These are phyloP conservation scores for Perizoma affinitatum DNA, from an alignment of 2,888 invertebrate species.

Conservation along the genomic window DNA sequence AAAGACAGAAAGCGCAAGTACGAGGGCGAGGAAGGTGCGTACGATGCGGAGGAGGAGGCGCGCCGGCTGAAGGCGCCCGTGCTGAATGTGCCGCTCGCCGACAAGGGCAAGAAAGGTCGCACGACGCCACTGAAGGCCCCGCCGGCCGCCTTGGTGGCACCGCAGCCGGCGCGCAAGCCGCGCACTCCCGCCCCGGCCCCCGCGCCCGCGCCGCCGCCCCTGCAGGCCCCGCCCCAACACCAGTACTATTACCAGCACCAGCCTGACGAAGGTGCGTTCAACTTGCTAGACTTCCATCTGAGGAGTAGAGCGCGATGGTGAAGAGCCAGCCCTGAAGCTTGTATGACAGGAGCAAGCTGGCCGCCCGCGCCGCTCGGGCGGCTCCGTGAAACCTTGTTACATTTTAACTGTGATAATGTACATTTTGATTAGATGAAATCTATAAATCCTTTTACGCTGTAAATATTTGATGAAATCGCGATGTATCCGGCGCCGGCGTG, in stretches of 20 bases:
- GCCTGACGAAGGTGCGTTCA: conserved; percentile 85
- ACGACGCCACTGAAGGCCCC: conserved; percentile 61
- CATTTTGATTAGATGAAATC: conserved; percentile 81
- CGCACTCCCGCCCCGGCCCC: conserved; percentile 75
- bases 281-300: conserved; percentile 84
- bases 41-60: conserved; percentile 84
- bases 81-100: conserved; percentile 78
- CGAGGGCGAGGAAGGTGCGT: conserved; percentile 87
- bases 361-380: conserved; percentile 70
- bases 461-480: conserved; percentile 77
- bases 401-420: conserved; percentile 84
- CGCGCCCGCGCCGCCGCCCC: conserved; percentile 74
- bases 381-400: conserved; percentile 83
- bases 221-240: conserved; percentile 76
- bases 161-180: conserved; percentile 77
- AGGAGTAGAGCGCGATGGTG: conserved; percentile 85
- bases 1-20: conserved; percentile 89
- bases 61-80: conserved; percentile 78
- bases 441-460: conserved; percentile 76
- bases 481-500: conserved; percentile 74
- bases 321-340: conserved; percentile 84
- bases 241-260: conserved; percentile 84
- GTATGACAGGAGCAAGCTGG: conserved; percentile 85
- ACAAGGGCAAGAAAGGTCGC: conserved; percentile 76
- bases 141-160: conserved; percentile 73